Evolutionary conservation across 2,113 vertebrate species (phyloP).

Genomic region (Tauraco erythrolophus): DNA sequence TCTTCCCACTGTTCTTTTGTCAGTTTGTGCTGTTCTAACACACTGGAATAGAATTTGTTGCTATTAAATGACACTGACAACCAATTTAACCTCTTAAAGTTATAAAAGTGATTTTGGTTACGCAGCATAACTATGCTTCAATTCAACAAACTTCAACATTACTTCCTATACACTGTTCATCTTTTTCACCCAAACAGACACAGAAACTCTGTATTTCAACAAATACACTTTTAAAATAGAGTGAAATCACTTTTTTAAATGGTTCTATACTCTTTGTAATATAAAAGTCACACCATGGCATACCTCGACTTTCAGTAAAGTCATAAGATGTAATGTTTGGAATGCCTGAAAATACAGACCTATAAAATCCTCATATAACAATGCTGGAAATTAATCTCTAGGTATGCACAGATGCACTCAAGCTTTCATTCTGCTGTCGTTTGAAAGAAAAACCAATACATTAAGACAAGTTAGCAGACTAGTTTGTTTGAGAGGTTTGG

Average conservation of each 20-base stretch:
- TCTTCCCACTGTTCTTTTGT: slow-evolving; percentile 99
- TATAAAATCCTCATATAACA: neutral
- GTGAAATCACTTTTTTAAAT: neutral
- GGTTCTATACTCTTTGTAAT: neutral
- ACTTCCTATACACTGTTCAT: neutral
- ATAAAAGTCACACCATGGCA: neutral
- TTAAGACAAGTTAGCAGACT: neutral
- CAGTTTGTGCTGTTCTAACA: slow-evolving; percentile 97
- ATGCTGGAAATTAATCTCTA: neutral
- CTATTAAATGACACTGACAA: neutral
- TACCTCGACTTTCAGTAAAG: neutral
- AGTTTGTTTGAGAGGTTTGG: neutral
- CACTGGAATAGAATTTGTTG: slow-evolving; percentile 75
- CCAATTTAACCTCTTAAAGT: neutral
- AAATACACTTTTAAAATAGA: neutral
- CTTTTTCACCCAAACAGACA: neutral
- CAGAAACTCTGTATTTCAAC: neutral
- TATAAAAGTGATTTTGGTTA: neutral
- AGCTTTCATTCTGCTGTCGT: neutral
- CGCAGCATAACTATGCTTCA: neutral
- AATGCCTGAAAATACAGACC: neutral
- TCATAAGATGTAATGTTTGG: neutral
- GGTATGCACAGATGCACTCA: neutral
- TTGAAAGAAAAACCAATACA: neutral
- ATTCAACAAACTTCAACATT: neutral